Evolutionary conservation across 2,113 vertebrate species (phyloP), one percentile per base, ranked within the genome.

Genomic region (Crocuta crocuta): DNA sequence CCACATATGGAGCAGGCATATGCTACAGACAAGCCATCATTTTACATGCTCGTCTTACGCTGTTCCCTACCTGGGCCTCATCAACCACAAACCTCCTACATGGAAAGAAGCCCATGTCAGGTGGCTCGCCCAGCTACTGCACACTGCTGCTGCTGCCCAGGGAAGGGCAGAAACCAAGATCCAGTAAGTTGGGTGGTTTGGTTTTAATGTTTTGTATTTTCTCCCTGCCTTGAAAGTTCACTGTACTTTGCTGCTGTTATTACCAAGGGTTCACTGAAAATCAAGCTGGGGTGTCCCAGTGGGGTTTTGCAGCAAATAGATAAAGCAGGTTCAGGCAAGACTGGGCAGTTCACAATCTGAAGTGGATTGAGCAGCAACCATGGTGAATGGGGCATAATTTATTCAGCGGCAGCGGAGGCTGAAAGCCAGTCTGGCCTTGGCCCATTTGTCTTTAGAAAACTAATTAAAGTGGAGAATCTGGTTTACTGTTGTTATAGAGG

Each of bases 381-480:
- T 89, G 92, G 80, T 53, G 76, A 89, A 78, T 11, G 95, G 74
- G 45, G 76, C 61, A n/a, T 92, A 94, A 96, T 93, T 97, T 96
- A 79, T 97, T 98, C 96, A 93, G 80, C 81, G 23, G 78, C 84
- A 90, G 74, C 61, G 80, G 48, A 97, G 83, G 66, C 74, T 89
- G 66, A 76, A 74, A 81, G 55, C 93, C 90, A 92, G 87, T 92
- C 96, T 98, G 97, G 96, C 87, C 12, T 83, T 68, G 23, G 92
- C 94, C 81, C 53, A 39, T 94, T 97, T 98, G 94, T 97, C 97
- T 96, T 95, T 91, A 35, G 92, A 98, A 95, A 97, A 70, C 79
- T 92, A 98, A 98, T 98, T 98, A 98, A 97, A 78, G 43, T 2
- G 71, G 92, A 97, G 89, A 93, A 35, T 80, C 96, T 74, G 96